Conservation (phyloP, 2,888 invertebrate genomes). For the Camptogramma bilineatum region DNA sequence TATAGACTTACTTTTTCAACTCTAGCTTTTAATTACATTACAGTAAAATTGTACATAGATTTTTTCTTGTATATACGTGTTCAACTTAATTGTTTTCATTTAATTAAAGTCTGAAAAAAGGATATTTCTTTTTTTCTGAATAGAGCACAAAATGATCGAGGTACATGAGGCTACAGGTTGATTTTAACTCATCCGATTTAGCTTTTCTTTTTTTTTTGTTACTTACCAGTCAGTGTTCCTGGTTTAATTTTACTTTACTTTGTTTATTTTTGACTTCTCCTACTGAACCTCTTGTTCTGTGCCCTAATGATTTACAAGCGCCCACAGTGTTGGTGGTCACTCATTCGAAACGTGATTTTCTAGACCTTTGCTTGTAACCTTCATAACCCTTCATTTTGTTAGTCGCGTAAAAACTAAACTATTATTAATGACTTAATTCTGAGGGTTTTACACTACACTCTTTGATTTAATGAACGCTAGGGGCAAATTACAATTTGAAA, state of each 20-base stretch:
- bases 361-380: slow-evolving; percentile 52
- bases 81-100: too few relatives aligned
- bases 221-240: too few relatives aligned
- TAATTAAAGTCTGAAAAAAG: too few relatives aligned
- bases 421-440: slow-evolving; percentile 59
- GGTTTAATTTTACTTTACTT: neutral
- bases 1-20: too few relatives aligned
- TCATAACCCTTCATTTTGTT: slow-evolving; percentile 65
- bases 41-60: too few relatives aligned
- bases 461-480: slow-evolving; percentile 44
- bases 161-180: too few relatives aligned
- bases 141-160: too few relatives aligned
- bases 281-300: slow-evolving; percentile 26
- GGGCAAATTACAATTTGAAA: slow-evolving; percentile 11
- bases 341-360: slow-evolving; percentile 57
- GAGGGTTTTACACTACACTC: slow-evolving; percentile 38
- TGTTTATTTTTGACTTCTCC: slow-evolving; percentile 3
- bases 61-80: too few relatives aligned
- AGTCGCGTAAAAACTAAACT: slow-evolving; percentile 58
- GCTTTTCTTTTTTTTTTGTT: too few relatives aligned
- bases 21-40: too few relatives aligned
- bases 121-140: too few relatives aligned
- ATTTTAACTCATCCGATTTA: too few relatives aligned
- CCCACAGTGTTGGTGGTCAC: slow-evolving; percentile 71
- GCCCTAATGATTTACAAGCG: slow-evolving; percentile 70